phyloP scores from a whole-genome alignment of 2,888 invertebrate species.

The Ophioninae sp. region DNA sequence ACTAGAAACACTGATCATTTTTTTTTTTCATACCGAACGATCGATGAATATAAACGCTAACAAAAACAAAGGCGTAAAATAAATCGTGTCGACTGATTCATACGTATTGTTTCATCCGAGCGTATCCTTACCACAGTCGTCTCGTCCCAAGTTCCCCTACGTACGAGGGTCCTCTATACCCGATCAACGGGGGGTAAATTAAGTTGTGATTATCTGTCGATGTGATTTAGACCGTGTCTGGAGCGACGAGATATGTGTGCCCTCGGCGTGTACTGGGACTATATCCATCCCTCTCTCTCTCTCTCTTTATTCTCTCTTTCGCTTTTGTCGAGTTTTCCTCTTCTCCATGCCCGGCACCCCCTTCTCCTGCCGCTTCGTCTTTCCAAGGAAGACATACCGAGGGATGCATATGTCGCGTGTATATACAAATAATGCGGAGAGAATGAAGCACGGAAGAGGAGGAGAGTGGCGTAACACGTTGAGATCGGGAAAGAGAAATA shows the following conservation, averaged over 20 bases:
- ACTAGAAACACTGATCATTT: no score
- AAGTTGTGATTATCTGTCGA: constrained; percentile 81
- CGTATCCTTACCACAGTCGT: no score
- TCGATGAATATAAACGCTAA: no score
- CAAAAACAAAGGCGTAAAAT: background rate
- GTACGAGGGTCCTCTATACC: constrained; percentile 7
- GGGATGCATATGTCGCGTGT: constrained; percentile 32
- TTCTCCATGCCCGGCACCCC: constrained; percentile 10
- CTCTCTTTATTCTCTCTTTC: constrained; percentile 12
- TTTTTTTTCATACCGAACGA: no score
- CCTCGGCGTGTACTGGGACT: constrained; percentile 34
- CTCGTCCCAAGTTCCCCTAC: no score
- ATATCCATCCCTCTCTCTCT: constrained; percentile 25
- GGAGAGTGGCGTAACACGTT: constrained; percentile 45
- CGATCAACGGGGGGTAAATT: constrained; percentile 79
- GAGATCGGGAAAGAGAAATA: constrained; percentile 2
- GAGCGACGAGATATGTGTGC: constrained; percentile 53
- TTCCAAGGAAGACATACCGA: constrained; percentile 41
- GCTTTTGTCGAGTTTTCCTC: constrained; percentile 29
- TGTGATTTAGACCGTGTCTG: constrained; percentile 77
- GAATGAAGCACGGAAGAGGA: constrained; percentile 29
- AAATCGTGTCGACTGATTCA: no score
- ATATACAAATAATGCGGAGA: constrained; percentile 52
- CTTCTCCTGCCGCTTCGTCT: background rate
- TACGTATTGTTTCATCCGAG: no score